Evolutionary conservation across 2,888 invertebrate species (phyloP), one percentile per base, ranked within the genome.

Genomic region (Stegana nigrithorax): DNA sequence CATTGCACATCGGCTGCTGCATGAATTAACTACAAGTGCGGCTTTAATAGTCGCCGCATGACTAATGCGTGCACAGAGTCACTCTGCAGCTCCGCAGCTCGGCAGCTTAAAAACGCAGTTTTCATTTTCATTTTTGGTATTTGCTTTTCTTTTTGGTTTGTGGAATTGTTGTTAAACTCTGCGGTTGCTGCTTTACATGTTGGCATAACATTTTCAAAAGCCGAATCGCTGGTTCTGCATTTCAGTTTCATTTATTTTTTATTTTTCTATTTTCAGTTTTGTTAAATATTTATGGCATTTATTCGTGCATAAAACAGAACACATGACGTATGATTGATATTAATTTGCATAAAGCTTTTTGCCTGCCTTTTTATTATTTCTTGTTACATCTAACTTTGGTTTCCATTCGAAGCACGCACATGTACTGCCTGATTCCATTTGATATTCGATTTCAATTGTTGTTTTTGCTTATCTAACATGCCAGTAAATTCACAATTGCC

Each of bases 291-390:
- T 4, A 12, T n/a, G n/a, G n/a, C n/a, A n/a, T n/a, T n/a, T 14
- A 42, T 17, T 6, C 12, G 1, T 7, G 21, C 21, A 44, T 27
- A 51, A 39, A 42, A 32, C 23, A 26, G 45, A 29, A 51, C 32
- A 51, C 51, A 51, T 42, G 51, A 17, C 51, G 51, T 51, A 39
- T 51, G 59, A 60, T 60, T 60, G 50, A 60, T 60, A 51, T 60
- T 60, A 59, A 59, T 59, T 59, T 55, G 10, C 32, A 53, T 53
- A 32, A 53, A 53, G 32, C 19, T 19, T 53, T 53, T 53, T 17
- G 36, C 23, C 21, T 17, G 25, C 1, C n/a, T n/a, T 23, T 23
- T 23, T 47, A 25, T n/a, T n/a, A n/a, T 47, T n/a, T 47, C 21
- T 23, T n/a, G 47, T 17, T 36, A n/a, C n/a, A n/a, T n/a, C n/a